These are phyloP conservation scores for Ceratina australensis DNA, from an alignment of 1,140 invertebrate genomes.

Conservation along the genomic window DNA sequence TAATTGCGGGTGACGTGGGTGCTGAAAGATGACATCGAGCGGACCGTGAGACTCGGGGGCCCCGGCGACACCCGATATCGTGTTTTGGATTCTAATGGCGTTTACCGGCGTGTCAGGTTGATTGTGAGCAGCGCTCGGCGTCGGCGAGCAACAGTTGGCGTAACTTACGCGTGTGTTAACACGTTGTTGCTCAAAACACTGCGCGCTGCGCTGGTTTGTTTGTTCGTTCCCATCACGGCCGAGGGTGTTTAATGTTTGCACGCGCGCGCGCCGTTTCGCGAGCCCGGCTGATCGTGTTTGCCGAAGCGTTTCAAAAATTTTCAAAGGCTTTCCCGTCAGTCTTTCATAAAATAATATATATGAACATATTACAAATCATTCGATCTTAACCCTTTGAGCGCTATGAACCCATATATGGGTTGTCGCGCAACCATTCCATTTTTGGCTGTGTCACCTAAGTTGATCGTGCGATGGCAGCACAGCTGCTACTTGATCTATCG, in stretches of 20 bases:
- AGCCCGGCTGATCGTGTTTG: conserved; percentile 20
- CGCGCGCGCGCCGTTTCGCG: conserved; percentile 1
- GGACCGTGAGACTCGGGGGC: conserved; percentile 46
- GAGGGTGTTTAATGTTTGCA: conserved; percentile 7
- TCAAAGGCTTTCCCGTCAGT: too few species aligned
- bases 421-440: too few species aligned
- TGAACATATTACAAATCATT: too few species aligned
- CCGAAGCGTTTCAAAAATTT: too few species aligned
- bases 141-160: conserved; percentile 37
- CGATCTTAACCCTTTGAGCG: too few species aligned
- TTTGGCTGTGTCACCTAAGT: too few species aligned
- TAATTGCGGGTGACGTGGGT: conserved; percentile 54
- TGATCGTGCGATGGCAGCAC: too few species aligned
- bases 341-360: too few species aligned
- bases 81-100: conserved; percentile 50
- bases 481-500: too few species aligned
- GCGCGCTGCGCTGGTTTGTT: conserved; percentile 17
- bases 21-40: conserved; percentile 59
- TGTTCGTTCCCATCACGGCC: conserved; percentile 8
- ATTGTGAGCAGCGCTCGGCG: background rate
- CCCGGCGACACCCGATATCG: conserved; percentile 36
- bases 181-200: conserved; percentile 37
- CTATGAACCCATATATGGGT: too few species aligned
- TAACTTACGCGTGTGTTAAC: conserved; percentile 42
- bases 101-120: conserved; percentile 36